phyloP scores from a whole-genome alignment of 2,113 vertebrate genomes.

The Camarhynchus parvulus region DNA sequence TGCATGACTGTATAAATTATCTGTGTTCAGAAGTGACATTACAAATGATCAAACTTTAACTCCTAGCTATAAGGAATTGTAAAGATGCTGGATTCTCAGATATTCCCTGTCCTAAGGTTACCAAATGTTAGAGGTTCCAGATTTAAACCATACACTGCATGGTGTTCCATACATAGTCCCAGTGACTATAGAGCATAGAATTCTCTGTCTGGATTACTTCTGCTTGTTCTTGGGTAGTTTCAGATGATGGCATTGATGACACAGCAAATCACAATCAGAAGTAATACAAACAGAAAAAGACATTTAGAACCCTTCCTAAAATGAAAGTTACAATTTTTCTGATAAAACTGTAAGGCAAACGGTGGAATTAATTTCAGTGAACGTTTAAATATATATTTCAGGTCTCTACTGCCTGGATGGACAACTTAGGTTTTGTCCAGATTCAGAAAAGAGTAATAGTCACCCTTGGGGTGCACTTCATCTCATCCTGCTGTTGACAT shows the following conservation, averaged over 20 bases:
- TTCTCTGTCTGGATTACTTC: background rate
- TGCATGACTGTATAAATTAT: background rate
- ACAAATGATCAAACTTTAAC: background rate
- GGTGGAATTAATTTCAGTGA: background rate
- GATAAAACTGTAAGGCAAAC: background rate
- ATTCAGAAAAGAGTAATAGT: background rate
- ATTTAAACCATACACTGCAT: background rate
- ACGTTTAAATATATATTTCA: background rate
- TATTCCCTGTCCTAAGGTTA: background rate
- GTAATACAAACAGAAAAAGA: background rate
- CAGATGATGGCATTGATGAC: background rate
- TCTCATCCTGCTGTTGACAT: background rate
- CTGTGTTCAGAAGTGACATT: background rate
- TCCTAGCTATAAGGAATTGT: background rate
- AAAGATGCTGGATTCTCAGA: background rate
- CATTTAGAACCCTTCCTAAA: background rate
- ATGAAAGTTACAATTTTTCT: background rate
- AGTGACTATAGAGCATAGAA: background rate
- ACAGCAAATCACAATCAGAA: background rate
- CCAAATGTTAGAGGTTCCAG: background rate
- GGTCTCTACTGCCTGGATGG: background rate
- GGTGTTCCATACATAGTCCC: background rate
- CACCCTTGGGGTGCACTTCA: background rate
- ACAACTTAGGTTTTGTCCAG: background rate
- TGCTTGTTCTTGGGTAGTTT: background rate